phyloP scores from a whole-genome alignment of 1,140 invertebrate genomes.

The Cyclina sinensis region DNA sequence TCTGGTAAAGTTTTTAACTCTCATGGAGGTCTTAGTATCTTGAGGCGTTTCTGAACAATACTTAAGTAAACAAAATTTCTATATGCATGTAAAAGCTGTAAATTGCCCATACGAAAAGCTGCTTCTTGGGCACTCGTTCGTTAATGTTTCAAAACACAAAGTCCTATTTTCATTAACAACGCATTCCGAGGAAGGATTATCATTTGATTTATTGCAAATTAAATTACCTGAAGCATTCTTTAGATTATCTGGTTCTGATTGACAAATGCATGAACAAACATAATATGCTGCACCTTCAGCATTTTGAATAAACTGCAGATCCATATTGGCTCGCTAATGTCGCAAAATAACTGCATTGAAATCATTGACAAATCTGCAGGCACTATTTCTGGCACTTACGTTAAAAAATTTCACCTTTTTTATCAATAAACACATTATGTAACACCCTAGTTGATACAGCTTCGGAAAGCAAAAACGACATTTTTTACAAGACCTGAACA shows the following conservation, averaged over 20 bases:
- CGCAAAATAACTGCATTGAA: conserved; percentile 68
- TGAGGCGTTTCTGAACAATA: conserved; percentile 63
- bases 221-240: conserved; percentile 52
- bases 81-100: conserved; percentile 56
- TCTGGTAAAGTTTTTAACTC: conserved; percentile 39
- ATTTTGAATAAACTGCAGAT: conserved; percentile 68
- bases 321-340: conserved; percentile 73
- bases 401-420: conserved; percentile 67
- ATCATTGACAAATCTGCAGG: conserved; percentile 63
- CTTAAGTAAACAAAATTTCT: conserved; percentile 67
- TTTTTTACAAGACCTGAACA: conserved; percentile 20
- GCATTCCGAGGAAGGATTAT: conserved; percentile 35
- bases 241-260: conserved; percentile 71
- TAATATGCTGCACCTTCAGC: conserved; percentile 73
- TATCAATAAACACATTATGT: conserved; percentile 45
- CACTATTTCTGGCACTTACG: conserved; percentile 16
- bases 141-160: conserved; percentile 64
- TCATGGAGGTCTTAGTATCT: conserved; percentile 43
- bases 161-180: conserved; percentile 62
- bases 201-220: conserved; percentile 47
- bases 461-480: conserved; percentile 74
- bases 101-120: conserved; percentile 48
- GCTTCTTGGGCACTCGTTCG: conserved; percentile 70
- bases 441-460: conserved; percentile 42
- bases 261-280: conserved; percentile 72